Conservation (phyloP, 2,113 vertebrate genomes). For the Callospermophilus lateralis region DNA sequence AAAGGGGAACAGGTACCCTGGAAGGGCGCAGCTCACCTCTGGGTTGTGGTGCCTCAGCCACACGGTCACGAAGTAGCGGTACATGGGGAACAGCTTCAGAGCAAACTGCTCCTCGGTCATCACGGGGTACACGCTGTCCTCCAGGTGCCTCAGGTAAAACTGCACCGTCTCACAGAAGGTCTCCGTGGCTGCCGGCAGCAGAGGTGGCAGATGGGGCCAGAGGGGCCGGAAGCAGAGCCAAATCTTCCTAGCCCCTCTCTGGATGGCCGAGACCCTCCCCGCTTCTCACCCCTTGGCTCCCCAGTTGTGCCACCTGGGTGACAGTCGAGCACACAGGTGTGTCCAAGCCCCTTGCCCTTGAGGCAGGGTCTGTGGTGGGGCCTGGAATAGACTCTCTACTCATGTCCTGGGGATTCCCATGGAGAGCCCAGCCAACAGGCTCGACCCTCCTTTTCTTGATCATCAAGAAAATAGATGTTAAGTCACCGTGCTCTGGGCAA, state of each 20-base stretch:
- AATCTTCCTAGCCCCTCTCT: accelerated
- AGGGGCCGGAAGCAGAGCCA: accelerated
- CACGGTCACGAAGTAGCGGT: constrained; percentile 67
- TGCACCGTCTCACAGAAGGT: constrained; percentile 77
- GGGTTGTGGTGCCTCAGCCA: constrained; percentile 64
- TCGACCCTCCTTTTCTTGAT: background rate
- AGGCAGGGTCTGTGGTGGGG: background rate
- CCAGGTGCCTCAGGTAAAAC: constrained; percentile 77
- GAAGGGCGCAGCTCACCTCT: background rate
- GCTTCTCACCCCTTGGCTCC: background rate
- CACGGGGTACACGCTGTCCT: constrained; percentile 76
- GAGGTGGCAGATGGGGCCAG: background rate
- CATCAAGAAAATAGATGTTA: background rate
- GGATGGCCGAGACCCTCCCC: background rate
- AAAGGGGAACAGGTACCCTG: accelerated
- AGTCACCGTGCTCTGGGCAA: background rate
- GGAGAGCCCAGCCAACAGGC: too few relatives aligned
- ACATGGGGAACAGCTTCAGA: constrained; percentile 73
- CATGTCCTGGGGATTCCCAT: accelerated
- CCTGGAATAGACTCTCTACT: background rate
- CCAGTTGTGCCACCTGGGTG: too few relatives aligned
- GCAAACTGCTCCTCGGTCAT: constrained; percentile 77
- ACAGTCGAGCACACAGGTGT: too few relatives aligned
- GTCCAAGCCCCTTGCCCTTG: background rate
- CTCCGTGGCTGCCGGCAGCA: constrained; percentile 58